Conservation (phyloP, 2,113 vertebrate genomes). For the Odocoileus hemionus region DNA sequence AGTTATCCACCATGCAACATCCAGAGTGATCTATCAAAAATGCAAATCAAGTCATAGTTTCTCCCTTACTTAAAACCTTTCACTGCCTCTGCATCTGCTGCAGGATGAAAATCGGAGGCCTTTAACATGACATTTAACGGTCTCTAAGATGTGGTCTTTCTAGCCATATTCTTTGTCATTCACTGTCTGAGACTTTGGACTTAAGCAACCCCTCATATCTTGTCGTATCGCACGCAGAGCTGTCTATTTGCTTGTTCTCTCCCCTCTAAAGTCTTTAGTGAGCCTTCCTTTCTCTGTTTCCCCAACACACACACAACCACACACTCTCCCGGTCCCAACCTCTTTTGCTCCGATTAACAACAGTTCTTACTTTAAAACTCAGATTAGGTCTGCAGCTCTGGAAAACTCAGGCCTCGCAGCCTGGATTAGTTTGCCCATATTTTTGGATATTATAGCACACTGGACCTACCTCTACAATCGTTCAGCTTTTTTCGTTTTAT, state of each 20-base stretch:
- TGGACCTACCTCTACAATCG: background rate
- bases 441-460: background rate
- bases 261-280: background rate
- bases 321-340: background rate
- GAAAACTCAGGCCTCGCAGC: background rate
- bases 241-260: background rate
- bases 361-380: background rate
- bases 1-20: background rate
- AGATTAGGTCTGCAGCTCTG: background rate
- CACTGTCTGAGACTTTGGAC: background rate
- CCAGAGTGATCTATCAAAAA: background rate
- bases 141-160: background rate
- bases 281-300: background rate
- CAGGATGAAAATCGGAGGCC: background rate
- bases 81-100: background rate
- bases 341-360: background rate
- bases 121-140: background rate
- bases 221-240: background rate
- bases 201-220: background rate
- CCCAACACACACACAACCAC: no score
- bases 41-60: background rate
- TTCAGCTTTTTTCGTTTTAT: background rate
- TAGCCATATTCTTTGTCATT: background rate
- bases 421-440: background rate
- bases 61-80: background rate